Conservation (phyloP, 1,140 invertebrate genomes). For the Coelopa frigida region DNA sequence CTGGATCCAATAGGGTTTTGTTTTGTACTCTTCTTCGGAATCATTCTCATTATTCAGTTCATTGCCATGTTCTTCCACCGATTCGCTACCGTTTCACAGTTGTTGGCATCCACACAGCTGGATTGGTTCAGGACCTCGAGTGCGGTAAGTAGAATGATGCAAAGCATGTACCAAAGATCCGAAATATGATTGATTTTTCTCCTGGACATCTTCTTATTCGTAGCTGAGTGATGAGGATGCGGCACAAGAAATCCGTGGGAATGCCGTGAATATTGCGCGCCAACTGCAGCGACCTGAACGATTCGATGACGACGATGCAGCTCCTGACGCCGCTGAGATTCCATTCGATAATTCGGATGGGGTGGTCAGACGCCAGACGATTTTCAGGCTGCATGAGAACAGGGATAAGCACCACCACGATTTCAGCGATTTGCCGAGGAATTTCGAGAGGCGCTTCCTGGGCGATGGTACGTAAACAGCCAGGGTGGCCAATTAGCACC, state of each 20-base stretch:
- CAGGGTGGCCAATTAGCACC: too few relatives aligned
- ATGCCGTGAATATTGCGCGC: constrained; percentile 55
- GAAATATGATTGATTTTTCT: constrained; percentile 8
- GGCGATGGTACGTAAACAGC: constrained; percentile 28
- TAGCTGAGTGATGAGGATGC: constrained; percentile 45
- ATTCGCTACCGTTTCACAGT: constrained; percentile 75
- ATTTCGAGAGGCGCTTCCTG: constrained; percentile 36
- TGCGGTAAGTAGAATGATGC: too few relatives aligned
- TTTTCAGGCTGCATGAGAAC: constrained; percentile 29
- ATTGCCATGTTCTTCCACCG: constrained; percentile 78
- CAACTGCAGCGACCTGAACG: constrained; percentile 50
- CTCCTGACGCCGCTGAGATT: constrained; percentile 26
- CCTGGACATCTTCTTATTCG: constrained; percentile 11
- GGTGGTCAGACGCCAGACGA: constrained; percentile 29
- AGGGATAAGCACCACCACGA: constrained; percentile 27
- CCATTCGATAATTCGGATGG: constrained; percentile 26
- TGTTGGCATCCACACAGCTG: constrained; percentile 68
- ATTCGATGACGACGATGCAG: constrained; percentile 43
- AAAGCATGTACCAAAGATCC: too few relatives aligned
- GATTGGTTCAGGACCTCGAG: constrained; percentile 33
- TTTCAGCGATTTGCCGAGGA: constrained; percentile 36
- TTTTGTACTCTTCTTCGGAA: constrained; percentile 66
- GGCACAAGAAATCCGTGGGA: constrained; percentile 50
- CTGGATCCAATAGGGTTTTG: constrained; percentile 72
- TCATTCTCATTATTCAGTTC: constrained; percentile 69